Base-by-base conservation (phyloP, 2,797 vertebrate genomes). In the Amazona finschi region DNA sequence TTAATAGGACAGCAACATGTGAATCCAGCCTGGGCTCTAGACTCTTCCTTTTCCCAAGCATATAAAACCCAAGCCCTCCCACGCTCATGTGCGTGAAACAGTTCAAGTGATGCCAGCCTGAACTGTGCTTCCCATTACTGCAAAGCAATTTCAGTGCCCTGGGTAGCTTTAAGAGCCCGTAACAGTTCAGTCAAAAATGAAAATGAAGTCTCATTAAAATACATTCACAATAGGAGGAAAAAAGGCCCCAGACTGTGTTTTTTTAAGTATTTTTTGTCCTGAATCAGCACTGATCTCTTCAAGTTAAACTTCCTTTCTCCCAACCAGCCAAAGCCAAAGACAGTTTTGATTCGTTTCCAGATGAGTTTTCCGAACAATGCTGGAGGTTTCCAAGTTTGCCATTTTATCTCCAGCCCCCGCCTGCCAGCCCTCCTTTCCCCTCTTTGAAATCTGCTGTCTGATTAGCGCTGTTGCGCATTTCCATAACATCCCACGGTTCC, bases 201-300 rank as follows among this genome's bases (percentile, higher is more conserved):
- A 87, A 82, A 96, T 92, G 95, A 95, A 92, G 75, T 91, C 95
- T 95, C 85, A 93, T 97, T 97, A 95, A 95, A 96, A 94, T 96
- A 85, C 57, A 89, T 77, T 93, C 94, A 96, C 93, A 97, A 96
- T 96, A 85, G 94, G 87, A 95, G 89, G 92, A 91, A 94, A 90
- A 94, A 92, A 89, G 96, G 84, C 84, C 94, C 93, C 93, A 96
- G 91, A 95, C 90, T 95, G 92, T 94, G 93, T 79, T 95, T 95
- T 96, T 92, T 89, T 57, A 83, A 94, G 78, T 74, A 14, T 72
- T 87, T 95, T 97, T 94, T 93, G 74, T 94, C 93, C 94, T 95
- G 90, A 97, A 96, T 95, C 96, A 97, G 90, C 92, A 94, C 70
- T 89, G 91, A 93, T 95, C 92, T 95, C 70, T 90, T 92, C 69